Conservation (phyloP, 2,888 invertebrate species). For the Teleogryllus oceanicus region DNA sequence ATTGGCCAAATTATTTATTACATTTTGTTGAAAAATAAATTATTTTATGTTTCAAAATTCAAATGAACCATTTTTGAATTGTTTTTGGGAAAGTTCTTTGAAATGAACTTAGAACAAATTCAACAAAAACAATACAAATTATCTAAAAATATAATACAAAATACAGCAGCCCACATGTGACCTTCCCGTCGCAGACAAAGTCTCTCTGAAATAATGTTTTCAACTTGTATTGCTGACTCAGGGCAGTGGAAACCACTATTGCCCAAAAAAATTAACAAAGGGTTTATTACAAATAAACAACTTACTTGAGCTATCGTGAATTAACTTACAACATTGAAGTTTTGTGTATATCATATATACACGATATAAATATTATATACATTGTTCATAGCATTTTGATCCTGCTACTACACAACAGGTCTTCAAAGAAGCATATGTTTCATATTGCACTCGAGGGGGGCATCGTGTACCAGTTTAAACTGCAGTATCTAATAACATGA, state of each 20-base stretch:
- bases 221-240: constrained; percentile 12
- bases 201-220: neutral
- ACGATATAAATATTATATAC: constrained; percentile 33
- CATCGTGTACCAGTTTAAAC: neutral
- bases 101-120: too few species aligned
- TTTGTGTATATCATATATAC: constrained; percentile 33
- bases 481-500: too few species aligned
- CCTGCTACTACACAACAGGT: constrained; percentile 10
- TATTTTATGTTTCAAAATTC: neutral
- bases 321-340: constrained; percentile 27
- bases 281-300: constrained; percentile 20
- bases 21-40: constrained; percentile 20
- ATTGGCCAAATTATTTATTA: neutral
- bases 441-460: constrained; percentile 33
- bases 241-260: neutral
- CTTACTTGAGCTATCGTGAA: constrained; percentile 20
- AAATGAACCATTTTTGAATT: neutral
- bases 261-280: constrained; percentile 21
- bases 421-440: constrained; percentile 18
- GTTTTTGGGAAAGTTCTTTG: too few species aligned
- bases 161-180: neutral
- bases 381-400: constrained; percentile 25
- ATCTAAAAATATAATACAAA: too few species aligned
- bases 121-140: neutral
- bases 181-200: neutral